These are phyloP conservation scores for Irena cyanogastra DNA, from an alignment of 2,113 vertebrate species.

Conservation along the genomic window DNA sequence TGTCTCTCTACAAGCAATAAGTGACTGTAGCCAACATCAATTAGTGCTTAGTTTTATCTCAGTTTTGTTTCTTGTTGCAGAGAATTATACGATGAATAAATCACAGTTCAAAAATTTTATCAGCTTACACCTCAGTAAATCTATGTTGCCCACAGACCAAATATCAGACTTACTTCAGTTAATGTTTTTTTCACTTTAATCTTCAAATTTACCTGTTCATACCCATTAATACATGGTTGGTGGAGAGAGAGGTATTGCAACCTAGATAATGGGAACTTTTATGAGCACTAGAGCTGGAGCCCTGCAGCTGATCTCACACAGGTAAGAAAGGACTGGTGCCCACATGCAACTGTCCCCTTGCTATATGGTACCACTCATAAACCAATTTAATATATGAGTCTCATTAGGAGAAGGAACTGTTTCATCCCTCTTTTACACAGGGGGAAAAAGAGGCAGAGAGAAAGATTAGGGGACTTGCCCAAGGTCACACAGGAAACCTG, in stretches of 20 bases:
- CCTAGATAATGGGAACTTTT: neutral
- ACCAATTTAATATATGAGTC: neutral
- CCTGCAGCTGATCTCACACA: neutral
- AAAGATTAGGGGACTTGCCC: neutral
- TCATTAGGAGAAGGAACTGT: neutral
- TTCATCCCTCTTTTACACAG: neutral
- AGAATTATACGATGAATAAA: neutral
- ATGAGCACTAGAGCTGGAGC: neutral
- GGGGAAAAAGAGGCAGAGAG: neutral
- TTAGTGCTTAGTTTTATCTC: neutral
- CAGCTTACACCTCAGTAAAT: neutral
- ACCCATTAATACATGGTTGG: neutral
- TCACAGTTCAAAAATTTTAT: neutral
- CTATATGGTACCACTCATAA: accelerated
- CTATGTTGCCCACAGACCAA: neutral
- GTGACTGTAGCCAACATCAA: neutral
- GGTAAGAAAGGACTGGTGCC: neutral
- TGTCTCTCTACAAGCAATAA: neutral
- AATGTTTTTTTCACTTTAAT: neutral
- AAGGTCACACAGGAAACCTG: conserved; percentile 49
- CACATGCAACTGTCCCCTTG: neutral
- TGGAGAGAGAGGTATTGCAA: neutral
- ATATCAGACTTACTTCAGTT: neutral
- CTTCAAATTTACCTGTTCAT: neutral
- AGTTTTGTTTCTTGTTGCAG: neutral